Percentiles rank a stretch among this genome's conserved stretches.
These are phyloP conservation scores for Melanotaenia maccullochi DNA, from an alignment of 2,797 vertebrate genomes.

Conservation along the genomic window DNA sequence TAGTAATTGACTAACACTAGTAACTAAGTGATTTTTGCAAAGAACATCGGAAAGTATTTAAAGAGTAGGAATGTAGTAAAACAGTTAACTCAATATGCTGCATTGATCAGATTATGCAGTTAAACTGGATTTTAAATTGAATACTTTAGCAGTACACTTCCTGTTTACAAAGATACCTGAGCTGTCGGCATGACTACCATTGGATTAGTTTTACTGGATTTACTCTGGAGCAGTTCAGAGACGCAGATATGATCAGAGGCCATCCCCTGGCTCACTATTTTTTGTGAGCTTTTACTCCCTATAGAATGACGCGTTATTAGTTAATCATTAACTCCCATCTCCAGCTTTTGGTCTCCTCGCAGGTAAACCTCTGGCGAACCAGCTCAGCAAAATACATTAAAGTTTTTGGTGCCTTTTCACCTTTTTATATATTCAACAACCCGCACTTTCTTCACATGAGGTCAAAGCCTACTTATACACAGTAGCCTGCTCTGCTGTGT, in stretches of 20 bases:
- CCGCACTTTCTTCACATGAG: neutral
- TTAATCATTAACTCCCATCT: constrained; percentile 63
- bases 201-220: constrained; percentile 20
- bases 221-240: constrained; percentile 36
- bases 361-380: constrained; percentile 39
- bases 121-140: constrained; percentile 9
- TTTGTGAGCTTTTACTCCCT: constrained; percentile 17
- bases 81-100: constrained; percentile 15
- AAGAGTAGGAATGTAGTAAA: constrained; percentile 20
- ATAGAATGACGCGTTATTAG: neutral
- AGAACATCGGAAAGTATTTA: constrained; percentile 34
- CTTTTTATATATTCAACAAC: constrained; percentile 11
- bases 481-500: neutral
- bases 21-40: constrained; percentile 41
- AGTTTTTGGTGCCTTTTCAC: constrained; percentile 24
- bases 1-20: constrained; percentile 60
- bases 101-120: constrained; percentile 10
- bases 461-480: constrained; percentile 6
- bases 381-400: constrained; percentile 29
- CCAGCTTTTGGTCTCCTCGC: constrained; percentile 45
- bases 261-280: constrained; percentile 6
- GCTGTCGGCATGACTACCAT: no score
- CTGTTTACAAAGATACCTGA: no score
- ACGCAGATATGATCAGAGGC: no score
- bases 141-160: neutral